phyloP scores from a whole-genome alignment of 2,888 invertebrate species.

The Xylota segnis region DNA sequence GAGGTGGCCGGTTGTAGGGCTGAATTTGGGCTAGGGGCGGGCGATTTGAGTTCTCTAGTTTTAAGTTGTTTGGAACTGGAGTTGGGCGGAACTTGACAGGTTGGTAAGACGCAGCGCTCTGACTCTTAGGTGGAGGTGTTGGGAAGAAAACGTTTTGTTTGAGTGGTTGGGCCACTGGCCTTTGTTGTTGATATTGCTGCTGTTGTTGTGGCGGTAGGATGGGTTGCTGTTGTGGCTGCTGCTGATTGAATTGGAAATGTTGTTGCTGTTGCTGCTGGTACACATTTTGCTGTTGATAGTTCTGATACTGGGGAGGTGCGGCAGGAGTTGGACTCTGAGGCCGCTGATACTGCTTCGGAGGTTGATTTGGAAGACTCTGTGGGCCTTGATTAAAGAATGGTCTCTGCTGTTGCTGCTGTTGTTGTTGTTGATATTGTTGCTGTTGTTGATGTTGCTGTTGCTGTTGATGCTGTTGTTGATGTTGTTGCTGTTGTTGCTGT shows the following conservation, averaged over 20 bases:
- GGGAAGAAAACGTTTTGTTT: slow-evolving; percentile 82
- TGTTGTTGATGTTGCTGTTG: slow-evolving; percentile 54
- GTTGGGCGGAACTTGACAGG: slow-evolving; percentile 83
- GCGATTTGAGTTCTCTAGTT: slow-evolving; percentile 80
- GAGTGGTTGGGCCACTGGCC: slow-evolving; percentile 81
- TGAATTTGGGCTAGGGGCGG: slow-evolving; percentile 82
- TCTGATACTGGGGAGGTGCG: slow-evolving; percentile 83
- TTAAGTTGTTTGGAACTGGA: slow-evolving; percentile 79
- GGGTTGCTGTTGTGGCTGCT: slow-evolving; percentile 59
- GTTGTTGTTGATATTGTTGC: background rate
- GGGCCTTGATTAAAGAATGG: slow-evolving; percentile 77
- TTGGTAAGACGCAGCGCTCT: slow-evolving; percentile 79
- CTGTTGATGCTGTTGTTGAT: slow-evolving; percentile 38
- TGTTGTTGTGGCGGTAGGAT: slow-evolving; percentile 54
- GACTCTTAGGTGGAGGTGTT: slow-evolving; percentile 79
- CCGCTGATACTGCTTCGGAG: slow-evolving; percentile 77
- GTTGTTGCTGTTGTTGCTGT: slow-evolving; percentile 9
- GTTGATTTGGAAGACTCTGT: slow-evolving; percentile 70
- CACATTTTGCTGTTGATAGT: slow-evolving; percentile 48
- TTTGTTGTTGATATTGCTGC: slow-evolving; percentile 79
- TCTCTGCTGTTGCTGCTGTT: slow-evolving; percentile 62
- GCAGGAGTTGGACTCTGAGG: slow-evolving; percentile 77
- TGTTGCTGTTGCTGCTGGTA: slow-evolving; percentile 43
- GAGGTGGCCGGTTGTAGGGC: slow-evolving; percentile 84
- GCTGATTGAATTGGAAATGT: slow-evolving; percentile 21